Conservation (phyloP, 2,797 vertebrate species). For the Craterocephalus amniculus region DNA sequence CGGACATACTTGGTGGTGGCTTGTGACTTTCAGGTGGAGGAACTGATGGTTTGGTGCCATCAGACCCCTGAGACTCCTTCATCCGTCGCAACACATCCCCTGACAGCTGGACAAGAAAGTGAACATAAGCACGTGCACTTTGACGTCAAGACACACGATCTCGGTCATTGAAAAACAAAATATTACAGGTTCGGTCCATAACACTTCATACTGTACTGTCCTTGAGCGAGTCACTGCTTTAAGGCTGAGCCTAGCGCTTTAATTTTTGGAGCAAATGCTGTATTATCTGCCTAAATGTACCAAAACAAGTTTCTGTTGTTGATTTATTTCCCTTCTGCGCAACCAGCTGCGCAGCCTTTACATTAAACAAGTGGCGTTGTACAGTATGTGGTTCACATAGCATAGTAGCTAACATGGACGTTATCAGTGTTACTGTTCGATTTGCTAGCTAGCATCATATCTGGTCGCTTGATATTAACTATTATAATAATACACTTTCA, state of each 20-base stretch:
- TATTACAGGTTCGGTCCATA: neutral
- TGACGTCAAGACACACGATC: neutral
- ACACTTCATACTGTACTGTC: neutral
- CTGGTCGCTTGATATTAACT: neutral
- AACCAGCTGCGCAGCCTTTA: neutral
- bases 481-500: neutral
- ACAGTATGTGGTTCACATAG: neutral
- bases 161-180: neutral
- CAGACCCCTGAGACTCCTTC: slow-evolving; percentile 66
- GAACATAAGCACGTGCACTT: slow-evolving; percentile 13
- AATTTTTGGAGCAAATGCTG: neutral
- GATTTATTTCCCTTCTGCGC: neutral
- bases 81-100: slow-evolving; percentile 79
- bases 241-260: slow-evolving; percentile 13
- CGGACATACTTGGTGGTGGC: slow-evolving; percentile 61
- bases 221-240: slow-evolving; percentile 3
- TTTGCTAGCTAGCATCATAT: neutral
- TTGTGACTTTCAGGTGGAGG: slow-evolving; percentile 48
- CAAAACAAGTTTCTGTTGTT: neutral
- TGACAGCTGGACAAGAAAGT: slow-evolving; percentile 73
- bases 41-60: slow-evolving; percentile 29
- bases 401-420: neutral
- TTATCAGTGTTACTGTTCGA: neutral
- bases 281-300: neutral
- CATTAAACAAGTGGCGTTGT: neutral